Evolutionary conservation across 1,140 invertebrate species (phyloP), one percentile per base, ranked within the genome.

Genomic region (Magallana gigas): DNA sequence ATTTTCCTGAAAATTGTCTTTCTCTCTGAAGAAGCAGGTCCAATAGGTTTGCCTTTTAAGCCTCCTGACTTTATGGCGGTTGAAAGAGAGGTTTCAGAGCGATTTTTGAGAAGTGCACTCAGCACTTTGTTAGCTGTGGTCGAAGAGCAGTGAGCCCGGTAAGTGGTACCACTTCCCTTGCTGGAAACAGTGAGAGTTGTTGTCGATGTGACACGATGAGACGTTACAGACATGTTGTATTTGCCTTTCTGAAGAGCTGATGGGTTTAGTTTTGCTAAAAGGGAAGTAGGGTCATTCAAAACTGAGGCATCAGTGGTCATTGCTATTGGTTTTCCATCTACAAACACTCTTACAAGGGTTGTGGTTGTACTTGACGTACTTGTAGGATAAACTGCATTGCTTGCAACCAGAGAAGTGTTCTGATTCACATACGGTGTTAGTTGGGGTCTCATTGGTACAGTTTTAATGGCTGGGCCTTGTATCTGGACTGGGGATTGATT

Each of bases 271-370:
- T 87, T 87, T 14, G 86, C 84, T 57, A 89, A 48, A 23, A 89
- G 23, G 29, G 83, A 68, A 48, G 29, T 83, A 18, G 81, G 88
- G 83, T 89, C 86, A n/a, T 87, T 83, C 12, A 89, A 68, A 57
- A 89, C 88, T 6, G 88, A 87, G 59, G 88, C 83, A 83, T 89
- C 88, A 29, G 88, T 89, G 3, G 88, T 89, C 84, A 89, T 85
- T n/a, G 88, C 88, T 58, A 89, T 86, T 14, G 88, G 88, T 85
- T 89, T 89, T 60, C 88, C 88, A 85, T 89, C 88, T 16, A 89
- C 86, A 85, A 89, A 89, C 68, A 89, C 87, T 18, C 88, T 59
- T 9, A 89, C 88, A 59, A 89, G 68, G 23, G 88, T 89, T 56
- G 85, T 58, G 23, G 88, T 89, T 56, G 85, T 58, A 16, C 81